phyloP scores from a whole-genome alignment of 2,797 vertebrate genomes.

The Threskiornis aethiopicus region DNA sequence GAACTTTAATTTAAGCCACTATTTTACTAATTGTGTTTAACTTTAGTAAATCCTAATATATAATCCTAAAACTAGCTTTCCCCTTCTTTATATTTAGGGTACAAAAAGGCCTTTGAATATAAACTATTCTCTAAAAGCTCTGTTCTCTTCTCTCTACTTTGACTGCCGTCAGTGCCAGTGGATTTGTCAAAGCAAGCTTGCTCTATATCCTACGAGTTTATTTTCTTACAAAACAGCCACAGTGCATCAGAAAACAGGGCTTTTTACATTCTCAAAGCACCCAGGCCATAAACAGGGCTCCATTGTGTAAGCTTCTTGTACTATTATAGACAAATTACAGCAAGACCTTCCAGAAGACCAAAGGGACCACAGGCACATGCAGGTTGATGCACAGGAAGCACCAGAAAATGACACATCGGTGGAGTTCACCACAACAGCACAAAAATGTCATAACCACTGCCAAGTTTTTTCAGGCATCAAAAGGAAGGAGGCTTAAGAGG shows the following conservation, averaged over 20 bases:
- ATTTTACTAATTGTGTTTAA: slow-evolving; percentile 33
- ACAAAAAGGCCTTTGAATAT: not conserved
- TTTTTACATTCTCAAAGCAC: not conserved
- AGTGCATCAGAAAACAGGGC: accelerated
- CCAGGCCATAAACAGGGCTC: not conserved
- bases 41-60: not conserved
- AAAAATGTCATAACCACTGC: not conserved
- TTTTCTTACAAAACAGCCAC: not conserved
- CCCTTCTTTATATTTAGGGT: not conserved
- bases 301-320: not conserved
- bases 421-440: not conserved
- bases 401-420: accelerated
- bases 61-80: not conserved
- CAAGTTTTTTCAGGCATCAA: not conserved
- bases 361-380: accelerated
- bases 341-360: not conserved
- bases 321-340: not conserved
- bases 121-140: not conserved
- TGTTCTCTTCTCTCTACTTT: not conserved
- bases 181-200: not conserved
- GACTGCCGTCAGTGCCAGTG: too few species aligned
- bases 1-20: slow-evolving; percentile 33
- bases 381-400: not conserved
- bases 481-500: not conserved
- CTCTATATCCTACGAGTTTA: not conserved